Conservation (phyloP, 1,140 invertebrate genomes). For the Geopemphigus sp. region DNA sequence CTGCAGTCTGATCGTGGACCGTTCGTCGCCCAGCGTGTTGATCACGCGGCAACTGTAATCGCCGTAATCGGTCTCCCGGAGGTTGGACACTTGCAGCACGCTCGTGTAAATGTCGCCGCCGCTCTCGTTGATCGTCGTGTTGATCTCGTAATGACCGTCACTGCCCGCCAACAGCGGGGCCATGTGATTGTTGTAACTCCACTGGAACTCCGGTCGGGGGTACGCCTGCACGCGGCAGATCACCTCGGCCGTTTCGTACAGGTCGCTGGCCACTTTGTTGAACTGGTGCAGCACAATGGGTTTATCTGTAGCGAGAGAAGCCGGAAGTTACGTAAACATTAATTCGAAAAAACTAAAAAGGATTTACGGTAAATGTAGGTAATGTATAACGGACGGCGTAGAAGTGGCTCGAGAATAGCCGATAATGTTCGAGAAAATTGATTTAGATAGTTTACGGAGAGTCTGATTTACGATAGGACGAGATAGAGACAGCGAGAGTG, state of each 20-base stretch:
- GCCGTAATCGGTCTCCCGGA: conserved; percentile 79
- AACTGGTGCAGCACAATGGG: conserved; percentile 81
- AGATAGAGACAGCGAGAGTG: too few species aligned
- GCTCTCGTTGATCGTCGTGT: conserved; percentile 73
- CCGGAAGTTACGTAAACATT: too few species aligned
- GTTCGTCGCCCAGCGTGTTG: conserved; percentile 73
- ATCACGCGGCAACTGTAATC: conserved; percentile 81
- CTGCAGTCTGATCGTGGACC: conserved; percentile 75
- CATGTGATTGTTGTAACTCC: conserved; percentile 75
- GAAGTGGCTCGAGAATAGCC: too few species aligned
- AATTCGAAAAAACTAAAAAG: too few species aligned
- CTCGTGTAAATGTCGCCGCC: conserved; percentile 77
- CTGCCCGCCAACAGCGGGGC: conserved; percentile 70
- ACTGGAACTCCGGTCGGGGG: conserved; percentile 88
- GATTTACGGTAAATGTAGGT: too few species aligned
- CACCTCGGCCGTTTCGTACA: conserved; percentile 78
- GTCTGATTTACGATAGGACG: too few species aligned
- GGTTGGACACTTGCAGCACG: conserved; percentile 69
- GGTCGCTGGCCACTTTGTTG: conserved; percentile 84
- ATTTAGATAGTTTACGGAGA: too few species aligned
- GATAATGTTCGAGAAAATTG: too few species aligned
- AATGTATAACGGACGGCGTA: too few species aligned
- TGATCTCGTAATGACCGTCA: conserved; percentile 83
- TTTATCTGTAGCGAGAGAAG: conserved; percentile 70
- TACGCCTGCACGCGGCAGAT: conserved; percentile 86